Evolutionary conservation across 2,888 invertebrate species (phyloP).

Genomic region (Galerucella calmariensis): DNA sequence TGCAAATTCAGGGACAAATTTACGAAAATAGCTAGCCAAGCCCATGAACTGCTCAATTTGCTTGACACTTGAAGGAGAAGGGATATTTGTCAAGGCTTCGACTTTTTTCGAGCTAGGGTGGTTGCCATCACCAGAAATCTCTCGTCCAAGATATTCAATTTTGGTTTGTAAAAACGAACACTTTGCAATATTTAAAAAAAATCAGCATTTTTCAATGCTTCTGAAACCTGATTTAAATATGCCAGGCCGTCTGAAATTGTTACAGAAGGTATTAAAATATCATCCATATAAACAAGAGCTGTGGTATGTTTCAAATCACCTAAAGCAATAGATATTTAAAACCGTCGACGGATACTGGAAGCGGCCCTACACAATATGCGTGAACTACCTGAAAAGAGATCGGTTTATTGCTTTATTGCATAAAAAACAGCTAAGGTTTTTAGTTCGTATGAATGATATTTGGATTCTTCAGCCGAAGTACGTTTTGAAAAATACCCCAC

Average conservation of each 20-base stretch:
- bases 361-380: no score
- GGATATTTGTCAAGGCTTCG: neutral
- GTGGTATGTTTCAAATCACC: conserved; percentile 32
- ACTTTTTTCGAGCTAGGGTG: neutral
- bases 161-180: conserved; percentile 28
- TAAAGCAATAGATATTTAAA: conserved; percentile 44
- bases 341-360: no score
- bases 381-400: no score
- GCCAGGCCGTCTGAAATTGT: conserved; percentile 39
- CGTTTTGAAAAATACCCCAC: no score
- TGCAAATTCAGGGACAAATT: conserved; percentile 31
- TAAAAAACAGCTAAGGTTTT: no score
- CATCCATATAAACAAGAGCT: conserved; percentile 48
- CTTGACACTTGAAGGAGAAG: conserved; percentile 19
- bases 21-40: conserved; percentile 33
- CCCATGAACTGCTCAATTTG: conserved; percentile 37
- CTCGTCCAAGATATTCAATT: conserved; percentile 30
- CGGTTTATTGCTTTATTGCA: no score
- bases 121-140: conserved; percentile 25
- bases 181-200: conserved; percentile 12
- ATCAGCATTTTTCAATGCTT: conserved; percentile 12
- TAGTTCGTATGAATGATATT: no score
- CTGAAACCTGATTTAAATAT: conserved; percentile 17
- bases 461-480: no score
- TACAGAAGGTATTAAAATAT: conserved; percentile 48